A percentile compares a stretch with the other conserved stretches of the same genome.
Conservation (phyloP, 2,797 vertebrate genomes). For the Neoniphon sammara region DNA sequence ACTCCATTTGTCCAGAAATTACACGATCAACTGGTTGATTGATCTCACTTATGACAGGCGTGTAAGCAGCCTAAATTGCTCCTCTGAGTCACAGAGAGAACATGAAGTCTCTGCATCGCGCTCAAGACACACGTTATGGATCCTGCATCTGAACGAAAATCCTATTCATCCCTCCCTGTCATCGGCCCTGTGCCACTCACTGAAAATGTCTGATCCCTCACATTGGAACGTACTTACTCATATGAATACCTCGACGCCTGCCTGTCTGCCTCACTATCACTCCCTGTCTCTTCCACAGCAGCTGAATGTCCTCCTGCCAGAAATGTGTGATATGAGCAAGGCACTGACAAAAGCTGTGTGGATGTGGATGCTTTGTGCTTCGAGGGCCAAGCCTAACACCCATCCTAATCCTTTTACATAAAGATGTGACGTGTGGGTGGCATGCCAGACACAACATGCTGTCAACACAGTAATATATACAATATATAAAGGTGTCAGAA, state of each 20-base stretch:
- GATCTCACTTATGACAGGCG: slow-evolving; percentile 48
- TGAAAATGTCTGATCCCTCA: slow-evolving; percentile 14
- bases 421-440: slow-evolving; percentile 60
- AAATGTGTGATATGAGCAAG: slow-evolving; percentile 45
- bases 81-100: slow-evolving; percentile 1
- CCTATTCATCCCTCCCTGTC: background rate
- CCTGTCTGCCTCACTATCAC: background rate
- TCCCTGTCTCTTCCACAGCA: background rate
- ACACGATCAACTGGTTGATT: slow-evolving; percentile 46
- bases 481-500: background rate
- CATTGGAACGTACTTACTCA: background rate
- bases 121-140: background rate
- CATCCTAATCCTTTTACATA: slow-evolving; percentile 74
- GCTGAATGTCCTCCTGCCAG: slow-evolving; percentile 21
- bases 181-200: background rate
- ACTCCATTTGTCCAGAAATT: slow-evolving; percentile 49
- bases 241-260: background rate
- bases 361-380: slow-evolving; percentile 63
- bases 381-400: slow-evolving; percentile 66
- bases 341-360: slow-evolving; percentile 48
- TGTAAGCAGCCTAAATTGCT: slow-evolving; percentile 37
- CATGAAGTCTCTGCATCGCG: background rate
- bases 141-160: background rate
- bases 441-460: slow-evolving; percentile 29
- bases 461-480: slow-evolving; percentile 16